These are phyloP conservation scores for Gnatocerus cornutus DNA, from an alignment of 2,888 invertebrate genomes.

Conservation along the genomic window DNA sequence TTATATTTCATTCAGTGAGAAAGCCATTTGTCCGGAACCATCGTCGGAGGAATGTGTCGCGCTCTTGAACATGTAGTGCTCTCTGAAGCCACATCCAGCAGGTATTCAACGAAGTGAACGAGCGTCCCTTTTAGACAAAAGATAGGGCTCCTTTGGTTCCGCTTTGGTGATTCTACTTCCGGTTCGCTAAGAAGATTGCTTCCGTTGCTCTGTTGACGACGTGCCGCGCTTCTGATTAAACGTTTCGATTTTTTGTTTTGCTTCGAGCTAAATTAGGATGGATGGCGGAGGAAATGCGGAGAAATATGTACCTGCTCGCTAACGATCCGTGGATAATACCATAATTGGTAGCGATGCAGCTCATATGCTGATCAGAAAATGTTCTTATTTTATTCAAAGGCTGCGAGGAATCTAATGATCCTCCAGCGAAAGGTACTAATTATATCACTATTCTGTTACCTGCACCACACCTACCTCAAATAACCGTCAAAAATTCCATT, in stretches of 20 bases:
- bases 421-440: neutral
- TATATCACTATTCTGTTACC: neutral
- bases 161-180: slow-evolving; percentile 43
- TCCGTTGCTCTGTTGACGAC: slow-evolving; percentile 40
- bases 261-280: slow-evolving; percentile 19
- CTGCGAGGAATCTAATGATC: neutral
- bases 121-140: slow-evolving; percentile 42
- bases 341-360: neutral
- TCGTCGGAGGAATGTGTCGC: slow-evolving; percentile 41
- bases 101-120: slow-evolving; percentile 44
- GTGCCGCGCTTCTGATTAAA: slow-evolving; percentile 44
- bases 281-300: slow-evolving; percentile 11
- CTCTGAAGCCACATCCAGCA: slow-evolving; percentile 35
- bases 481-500: no score
- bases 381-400: neutral
- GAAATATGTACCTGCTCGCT: slow-evolving; percentile 13
- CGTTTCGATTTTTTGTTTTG: slow-evolving; percentile 32
- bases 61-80: slow-evolving; percentile 37
- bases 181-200: slow-evolving; percentile 47
- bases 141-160: slow-evolving; percentile 45
- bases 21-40: slow-evolving; percentile 45
- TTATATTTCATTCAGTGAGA: slow-evolving; percentile 45
- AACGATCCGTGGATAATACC: slow-evolving; percentile 8
- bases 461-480: no score
- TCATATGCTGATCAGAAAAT: neutral